phyloP scores from a whole-genome alignment of 2,888 invertebrate genomes.

The Drosophila lutescens region DNA sequence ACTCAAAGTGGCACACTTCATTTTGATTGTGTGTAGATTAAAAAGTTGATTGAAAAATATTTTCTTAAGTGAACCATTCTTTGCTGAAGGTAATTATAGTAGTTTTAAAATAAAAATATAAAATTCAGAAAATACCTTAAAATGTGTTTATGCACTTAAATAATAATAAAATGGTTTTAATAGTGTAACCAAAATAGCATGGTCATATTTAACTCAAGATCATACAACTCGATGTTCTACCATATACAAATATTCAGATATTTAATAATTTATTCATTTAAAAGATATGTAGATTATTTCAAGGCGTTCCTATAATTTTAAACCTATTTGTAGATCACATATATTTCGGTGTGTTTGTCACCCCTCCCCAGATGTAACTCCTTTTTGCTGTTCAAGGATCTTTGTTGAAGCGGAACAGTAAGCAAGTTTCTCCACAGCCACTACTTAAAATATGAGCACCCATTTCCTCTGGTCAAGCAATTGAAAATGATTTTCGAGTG shows the following conservation, averaged over 20 bases:
- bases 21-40: background rate
- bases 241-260: too few relatives aligned
- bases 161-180: background rate
- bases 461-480: slow-evolving; percentile 79
- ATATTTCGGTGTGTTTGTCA: background rate
- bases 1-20: background rate
- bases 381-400: slow-evolving; percentile 39
- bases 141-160: background rate
- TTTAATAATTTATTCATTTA: too few relatives aligned
- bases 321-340: slow-evolving; percentile 6
- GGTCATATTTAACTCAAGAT: too few relatives aligned
- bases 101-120: too few relatives aligned
- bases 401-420: slow-evolving; percentile 79
- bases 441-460: slow-evolving; percentile 79
- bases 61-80: too few relatives aligned
- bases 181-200: too few relatives aligned
- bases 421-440: slow-evolving; percentile 71
- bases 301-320: background rate
- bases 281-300: background rate
- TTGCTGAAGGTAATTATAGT: too few relatives aligned
- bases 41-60: fast-evolving
- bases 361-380: background rate
- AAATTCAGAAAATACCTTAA: too few relatives aligned
- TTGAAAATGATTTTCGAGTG: slow-evolving; percentile 75
- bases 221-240: too few relatives aligned